A percentile compares a stretch with the other conserved stretches of the same genome.
Evolutionary conservation across 2,113 vertebrate genomes (phyloP).

Genomic region (Scartelaos histophorus): DNA sequence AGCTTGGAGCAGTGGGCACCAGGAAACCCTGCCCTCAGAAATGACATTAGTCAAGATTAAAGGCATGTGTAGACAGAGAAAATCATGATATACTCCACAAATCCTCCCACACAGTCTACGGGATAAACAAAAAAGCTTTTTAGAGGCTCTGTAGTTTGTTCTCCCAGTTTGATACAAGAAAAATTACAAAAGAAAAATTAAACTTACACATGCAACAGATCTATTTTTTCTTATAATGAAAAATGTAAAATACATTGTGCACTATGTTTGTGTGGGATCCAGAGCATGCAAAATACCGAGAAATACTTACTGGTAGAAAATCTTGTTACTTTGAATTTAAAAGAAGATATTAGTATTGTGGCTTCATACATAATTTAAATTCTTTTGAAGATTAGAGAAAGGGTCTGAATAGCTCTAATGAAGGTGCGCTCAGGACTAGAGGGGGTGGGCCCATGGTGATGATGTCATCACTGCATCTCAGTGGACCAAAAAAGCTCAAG

Average conservation of each 20-base stretch:
- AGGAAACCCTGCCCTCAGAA: constrained; percentile 61
- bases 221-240: neutral
- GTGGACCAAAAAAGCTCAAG: constrained; percentile 36
- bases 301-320: neutral
- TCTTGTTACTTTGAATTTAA: neutral
- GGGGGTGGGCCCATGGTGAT: constrained; percentile 40
- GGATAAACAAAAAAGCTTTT: constrained; percentile 62
- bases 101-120: constrained; percentile 67
- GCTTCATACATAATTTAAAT: neutral
- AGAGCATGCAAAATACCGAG: neutral
- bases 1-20: constrained; percentile 46
- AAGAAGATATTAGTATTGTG: neutral
- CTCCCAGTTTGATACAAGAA: neutral
- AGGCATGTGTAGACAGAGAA: constrained; percentile 62
- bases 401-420: constrained; percentile 30
- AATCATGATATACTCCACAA: constrained; percentile 57
- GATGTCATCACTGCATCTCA: constrained; percentile 67
- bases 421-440: constrained; percentile 30
- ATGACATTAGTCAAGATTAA: constrained; percentile 72
- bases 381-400: neutral
- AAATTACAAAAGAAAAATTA: neutral
- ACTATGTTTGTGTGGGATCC: neutral
- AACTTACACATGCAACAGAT: neutral
- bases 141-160: constrained; percentile 19
- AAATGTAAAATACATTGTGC: neutral